Base-by-base conservation (phyloP, 2,113 vertebrate genomes). In the Noctilio leporinus region DNA sequence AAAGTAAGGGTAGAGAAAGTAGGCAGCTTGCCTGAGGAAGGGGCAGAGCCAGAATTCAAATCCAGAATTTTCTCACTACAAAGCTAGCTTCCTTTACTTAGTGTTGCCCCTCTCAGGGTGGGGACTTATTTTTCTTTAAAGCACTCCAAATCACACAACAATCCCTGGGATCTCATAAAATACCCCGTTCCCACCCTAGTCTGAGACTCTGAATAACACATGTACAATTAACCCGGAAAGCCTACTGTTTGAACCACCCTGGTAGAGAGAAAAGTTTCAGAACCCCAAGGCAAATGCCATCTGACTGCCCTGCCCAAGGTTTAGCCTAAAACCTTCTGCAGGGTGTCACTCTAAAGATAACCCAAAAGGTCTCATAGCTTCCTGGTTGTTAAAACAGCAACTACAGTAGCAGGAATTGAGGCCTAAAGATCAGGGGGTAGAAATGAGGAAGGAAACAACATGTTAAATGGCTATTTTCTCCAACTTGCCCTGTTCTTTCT, bases 401-500 rank as follows among this genome's bases (percentile, higher is more conserved):
- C 95, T 94, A 83, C 90, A 93, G 93, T 40, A 83, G 94, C 51
- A 98, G 93, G 62, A 97, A 88, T 98, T 97, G 97, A 97, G 98
- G 96, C 97, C 97, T 89, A 73, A 90, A 95, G 96, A 98, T 97
- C 97, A 96, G 96, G 45, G 95, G 22, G 5, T 89, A 89, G 70
- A 98, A 98, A 98, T 98, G 98, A 97, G 98, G 98, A 98, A 98
- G 98, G 98, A 98, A 98, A 97, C 89, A 96, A 96, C 91, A 94
- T 97, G 97, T 96, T 97, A 97, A 97, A 97, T 98, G 97, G 98
- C 85, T 76, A 64, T 55, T 82, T 97, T 97, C 77, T 97, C 89
- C 91, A 91, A 94, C 94, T 97, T 11, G 47, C 96, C 95, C 95
- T 97, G 97, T 96, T 98, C 97, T 97, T 96, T 94, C 43, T 95